phyloP scores from a whole-genome alignment of 2,113 vertebrate species.

The Otocyon megalotis region DNA sequence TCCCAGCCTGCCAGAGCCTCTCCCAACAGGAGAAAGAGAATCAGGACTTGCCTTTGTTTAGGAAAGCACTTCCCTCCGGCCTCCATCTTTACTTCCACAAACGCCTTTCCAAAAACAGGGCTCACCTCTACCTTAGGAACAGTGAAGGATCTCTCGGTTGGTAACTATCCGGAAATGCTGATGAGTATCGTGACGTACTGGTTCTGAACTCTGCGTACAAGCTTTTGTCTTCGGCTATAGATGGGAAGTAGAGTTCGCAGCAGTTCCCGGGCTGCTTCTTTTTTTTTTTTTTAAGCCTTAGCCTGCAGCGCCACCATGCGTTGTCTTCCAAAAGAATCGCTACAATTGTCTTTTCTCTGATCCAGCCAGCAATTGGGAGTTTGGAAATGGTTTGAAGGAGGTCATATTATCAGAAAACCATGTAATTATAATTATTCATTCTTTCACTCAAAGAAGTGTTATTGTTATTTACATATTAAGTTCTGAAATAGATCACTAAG shows the following conservation, averaged over 20 bases:
- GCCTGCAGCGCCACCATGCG: constrained; percentile 80
- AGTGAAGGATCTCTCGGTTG: background rate
- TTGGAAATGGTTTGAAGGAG: background rate
- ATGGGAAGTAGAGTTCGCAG: background rate
- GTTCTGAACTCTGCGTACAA: background rate
- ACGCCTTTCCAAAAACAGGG: background rate
- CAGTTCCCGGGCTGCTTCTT: background rate
- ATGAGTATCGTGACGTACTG: background rate
- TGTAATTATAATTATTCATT: background rate
- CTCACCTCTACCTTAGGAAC: background rate
- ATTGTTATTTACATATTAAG: background rate
- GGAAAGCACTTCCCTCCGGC: background rate
- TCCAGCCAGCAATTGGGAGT: background rate
- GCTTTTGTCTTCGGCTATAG: background rate
- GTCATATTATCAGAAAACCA: constrained; percentile 20
- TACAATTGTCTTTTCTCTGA: background rate
- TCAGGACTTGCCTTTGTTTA: constrained; percentile 77
- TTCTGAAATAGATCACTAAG: constrained; percentile 31
- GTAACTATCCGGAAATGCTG: background rate
- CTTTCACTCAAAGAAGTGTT: background rate
- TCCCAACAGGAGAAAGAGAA: constrained; percentile 63
- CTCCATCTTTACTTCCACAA: constrained; percentile 63
- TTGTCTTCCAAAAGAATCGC: constrained; percentile 15
- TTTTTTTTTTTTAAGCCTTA: constrained; percentile 45
- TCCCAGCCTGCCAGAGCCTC: constrained; percentile 20